These are phyloP conservation scores for Melitaea cinxia DNA, from an alignment of 1,140 invertebrate species.

Conservation along the genomic window DNA sequence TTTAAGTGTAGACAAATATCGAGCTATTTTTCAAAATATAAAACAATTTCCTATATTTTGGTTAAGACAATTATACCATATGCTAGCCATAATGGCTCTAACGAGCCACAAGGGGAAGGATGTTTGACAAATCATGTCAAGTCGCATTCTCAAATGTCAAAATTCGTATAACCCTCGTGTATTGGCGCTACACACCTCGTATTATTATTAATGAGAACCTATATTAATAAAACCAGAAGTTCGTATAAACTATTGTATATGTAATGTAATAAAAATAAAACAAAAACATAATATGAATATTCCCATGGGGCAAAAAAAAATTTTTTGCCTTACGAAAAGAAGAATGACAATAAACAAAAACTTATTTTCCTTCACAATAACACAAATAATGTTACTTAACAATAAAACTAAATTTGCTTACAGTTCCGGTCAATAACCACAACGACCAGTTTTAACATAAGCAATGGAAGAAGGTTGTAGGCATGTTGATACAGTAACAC, in stretches of 20 bases:
- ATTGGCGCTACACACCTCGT: constrained; percentile 28
- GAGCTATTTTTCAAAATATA: constrained; percentile 6
- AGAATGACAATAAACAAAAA: too few relatives aligned
- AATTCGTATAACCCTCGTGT: constrained; percentile 28
- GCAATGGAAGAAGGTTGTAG: too few relatives aligned
- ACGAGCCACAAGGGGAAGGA: constrained; percentile 24
- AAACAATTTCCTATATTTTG: constrained; percentile 10
- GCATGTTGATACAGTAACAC: too few relatives aligned
- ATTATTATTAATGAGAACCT: constrained; percentile 15
- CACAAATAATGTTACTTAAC: too few relatives aligned
- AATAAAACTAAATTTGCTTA: too few relatives aligned
- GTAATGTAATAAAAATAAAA: too few relatives aligned
- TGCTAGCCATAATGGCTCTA: constrained; percentile 21
- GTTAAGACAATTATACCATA: constrained; percentile 37
- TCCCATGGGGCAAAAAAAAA: too few relatives aligned
- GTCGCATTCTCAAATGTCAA: constrained; percentile 37
- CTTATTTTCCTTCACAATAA: too few relatives aligned
- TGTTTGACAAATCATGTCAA: constrained; percentile 39
- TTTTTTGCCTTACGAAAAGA: too few relatives aligned
- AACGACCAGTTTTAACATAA: too few relatives aligned
- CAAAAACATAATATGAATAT: background rate
- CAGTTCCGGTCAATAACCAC: too few relatives aligned
- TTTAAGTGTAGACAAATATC: background rate
- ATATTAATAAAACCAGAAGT: background rate
- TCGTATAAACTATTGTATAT: too few relatives aligned